Evolutionary conservation across 2,888 invertebrate species (phyloP), one percentile per base, ranked within the genome.

Genomic region (Clepsis dumicolana): DNA sequence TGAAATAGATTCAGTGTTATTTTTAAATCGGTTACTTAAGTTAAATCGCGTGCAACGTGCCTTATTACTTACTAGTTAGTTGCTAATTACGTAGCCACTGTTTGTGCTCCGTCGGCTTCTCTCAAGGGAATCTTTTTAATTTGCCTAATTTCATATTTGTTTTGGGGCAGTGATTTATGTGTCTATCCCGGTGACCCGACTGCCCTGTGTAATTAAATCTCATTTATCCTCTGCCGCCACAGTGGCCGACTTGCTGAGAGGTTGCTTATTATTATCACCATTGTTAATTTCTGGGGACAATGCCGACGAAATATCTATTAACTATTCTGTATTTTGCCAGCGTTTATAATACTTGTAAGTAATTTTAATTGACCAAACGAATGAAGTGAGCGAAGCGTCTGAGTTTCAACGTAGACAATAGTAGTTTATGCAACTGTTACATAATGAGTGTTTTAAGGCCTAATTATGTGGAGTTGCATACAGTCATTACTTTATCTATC

Each of bases 111-210:
- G 29, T 16, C 52, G 54, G 44, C 29, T 25, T 18, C 56, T 21
- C 54, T 35, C 62, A 14, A 16, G 57, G 61, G 67, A 27, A 57
- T 56, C 56, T 67, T 67, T 67, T 67, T 67, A 57, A 67, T 67
- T 67, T 67, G 35, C 67, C 67, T 67, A 63, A 67, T 67, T 67
- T 57, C 27, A 57, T 67, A 63, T 62, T 67, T 67, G 67, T 63
- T 44, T 67, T 57, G 38, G 56, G 56, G 56, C 62, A 50, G 50
- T 67, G 67, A 67, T 67, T 67, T 63, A 67, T 67, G 62, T 24
- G 48, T 29, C 56, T 56, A 57, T 63, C 56, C 67, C 38, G 0
- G 60, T 53, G 50, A 62, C 66, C 66, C 24, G 12, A 59, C 41
- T 56, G 61, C 54, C 54, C 56, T 57, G 12, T 27, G 48, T 66